Evolutionary conservation across 2,888 invertebrate species (phyloP), one percentile per base, ranked within the genome.

Genomic region (Cotesia congregata): DNA sequence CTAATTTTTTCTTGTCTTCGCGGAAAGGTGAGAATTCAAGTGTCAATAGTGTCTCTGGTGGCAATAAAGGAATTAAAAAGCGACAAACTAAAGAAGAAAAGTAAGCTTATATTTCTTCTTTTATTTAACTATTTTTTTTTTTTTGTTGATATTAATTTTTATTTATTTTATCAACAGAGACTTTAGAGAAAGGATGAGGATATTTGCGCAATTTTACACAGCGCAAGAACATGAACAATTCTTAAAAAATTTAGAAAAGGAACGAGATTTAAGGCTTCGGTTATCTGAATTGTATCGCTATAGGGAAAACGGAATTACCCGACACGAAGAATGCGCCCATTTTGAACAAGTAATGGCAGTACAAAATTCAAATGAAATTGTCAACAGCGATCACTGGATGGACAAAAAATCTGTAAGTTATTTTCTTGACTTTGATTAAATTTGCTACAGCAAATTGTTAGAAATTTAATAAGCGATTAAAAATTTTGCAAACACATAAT

Each of bases 161-260:
- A 1, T 30, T 30, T 30, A 30, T 30, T 30, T 30, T 30, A 30
- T 30, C 30, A 30, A 30, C 87, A 94, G 95, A 84, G 95, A 95
- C 82, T 94, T 97, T 86, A 93, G 94, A 64, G 97, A 98, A 81
- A 94, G 95, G 61, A 93, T 97, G 90, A 92, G 95, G 59, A 94
- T 95, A 80, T 95, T 96, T 86, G 94, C 96, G 1, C 97, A 97
- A 88, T 97, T 97, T 90, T 95, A 95, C 87, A 95, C 96, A 1
- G 93, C 95, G 40, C 92, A 94, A 75, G 97, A 98, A 88, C 95
- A 97, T 84, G 94, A 95, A 78, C 93, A 94, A 79, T 93, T 97
- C 40, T 91, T 95, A 71, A 93, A 93, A 5, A 96, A 94, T 79
- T 89, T 97, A 74, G 95, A 95, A 90, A 92, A 95, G 76, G 97